A percentile compares a stretch with the other conserved stretches of the same genome.
These are phyloP conservation scores for Hylia prasina DNA, from an alignment of 2,113 vertebrate species.

Conservation along the genomic window DNA sequence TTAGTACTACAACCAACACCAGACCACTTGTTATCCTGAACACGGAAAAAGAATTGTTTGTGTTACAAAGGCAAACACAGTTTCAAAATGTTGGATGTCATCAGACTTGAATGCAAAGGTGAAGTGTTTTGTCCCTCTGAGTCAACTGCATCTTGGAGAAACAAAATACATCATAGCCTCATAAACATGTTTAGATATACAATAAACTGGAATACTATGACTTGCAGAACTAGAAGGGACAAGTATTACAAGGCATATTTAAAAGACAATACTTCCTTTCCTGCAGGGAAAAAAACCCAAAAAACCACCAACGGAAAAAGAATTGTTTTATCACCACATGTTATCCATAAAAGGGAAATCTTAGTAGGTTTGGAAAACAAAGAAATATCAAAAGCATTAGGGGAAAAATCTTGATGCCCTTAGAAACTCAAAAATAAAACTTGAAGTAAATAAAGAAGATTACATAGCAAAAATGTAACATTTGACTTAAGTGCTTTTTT, in stretches of 20 bases:
- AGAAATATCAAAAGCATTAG: background rate
- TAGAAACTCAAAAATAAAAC: background rate
- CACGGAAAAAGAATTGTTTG: no score
- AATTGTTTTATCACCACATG: background rate
- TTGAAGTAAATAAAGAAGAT: background rate
- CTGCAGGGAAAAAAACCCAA: background rate
- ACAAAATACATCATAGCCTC: background rate
- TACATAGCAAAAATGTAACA: background rate
- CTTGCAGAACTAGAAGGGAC: background rate
- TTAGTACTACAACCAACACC: no score
- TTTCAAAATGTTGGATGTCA: slow-evolving; percentile 7
- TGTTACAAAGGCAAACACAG: background rate
- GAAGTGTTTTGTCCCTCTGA: background rate
- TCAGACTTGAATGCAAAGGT: background rate
- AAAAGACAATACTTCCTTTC: background rate
- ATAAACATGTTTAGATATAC: background rate
- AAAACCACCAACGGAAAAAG: background rate
- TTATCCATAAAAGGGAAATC: background rate
- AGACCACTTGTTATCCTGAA: no score
- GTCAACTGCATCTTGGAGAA: background rate
- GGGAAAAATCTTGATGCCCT: background rate
- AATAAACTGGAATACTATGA: background rate
- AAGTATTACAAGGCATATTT: background rate
- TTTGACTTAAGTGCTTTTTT: background rate
- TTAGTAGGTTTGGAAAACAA: background rate